Percentiles rank a stretch among this genome's conserved stretches.
phyloP scores from a whole-genome alignment of 2,888 invertebrate species.

The Scrobipalpa atriplicella region DNA sequence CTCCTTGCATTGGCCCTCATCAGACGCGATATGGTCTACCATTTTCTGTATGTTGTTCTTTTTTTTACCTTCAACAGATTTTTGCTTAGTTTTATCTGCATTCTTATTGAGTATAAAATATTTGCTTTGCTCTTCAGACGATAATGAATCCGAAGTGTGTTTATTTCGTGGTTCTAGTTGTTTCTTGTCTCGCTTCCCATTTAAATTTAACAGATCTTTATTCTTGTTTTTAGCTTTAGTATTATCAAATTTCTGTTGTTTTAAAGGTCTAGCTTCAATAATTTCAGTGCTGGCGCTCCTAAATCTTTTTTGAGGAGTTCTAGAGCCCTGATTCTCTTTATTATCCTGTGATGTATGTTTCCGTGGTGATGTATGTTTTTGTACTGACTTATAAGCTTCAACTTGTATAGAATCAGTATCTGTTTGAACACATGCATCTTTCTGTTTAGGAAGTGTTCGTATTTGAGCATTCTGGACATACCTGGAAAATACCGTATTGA shows the following conservation, averaged over 20 bases:
- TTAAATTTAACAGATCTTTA: background rate
- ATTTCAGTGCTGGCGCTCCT: constrained; percentile 1
- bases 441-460: background rate
- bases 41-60: background rate
- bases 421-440: background rate
- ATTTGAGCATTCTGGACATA: background rate
- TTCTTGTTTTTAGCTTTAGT: background rate
- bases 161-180: no score
- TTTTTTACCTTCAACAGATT: background rate
- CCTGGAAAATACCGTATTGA: background rate
- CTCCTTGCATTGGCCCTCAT: background rate
- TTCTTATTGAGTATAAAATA: no score
- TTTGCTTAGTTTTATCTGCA: background rate
- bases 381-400: background rate
- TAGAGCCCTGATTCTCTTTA: constrained; percentile 46
- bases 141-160: no score
- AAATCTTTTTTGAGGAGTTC: constrained; percentile 28
- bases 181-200: background rate
- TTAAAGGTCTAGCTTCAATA: background rate
- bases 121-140: background rate
- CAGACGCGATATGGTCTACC: no score
- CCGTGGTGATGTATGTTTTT: background rate
- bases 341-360: constrained; percentile 30
- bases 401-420: background rate
- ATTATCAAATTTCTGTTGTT: background rate